Percentiles rank a stretch among this genome's conserved stretches.
Conservation (phyloP, 2,113 vertebrate genomes). For the Oreotrochilus melanogaster region DNA sequence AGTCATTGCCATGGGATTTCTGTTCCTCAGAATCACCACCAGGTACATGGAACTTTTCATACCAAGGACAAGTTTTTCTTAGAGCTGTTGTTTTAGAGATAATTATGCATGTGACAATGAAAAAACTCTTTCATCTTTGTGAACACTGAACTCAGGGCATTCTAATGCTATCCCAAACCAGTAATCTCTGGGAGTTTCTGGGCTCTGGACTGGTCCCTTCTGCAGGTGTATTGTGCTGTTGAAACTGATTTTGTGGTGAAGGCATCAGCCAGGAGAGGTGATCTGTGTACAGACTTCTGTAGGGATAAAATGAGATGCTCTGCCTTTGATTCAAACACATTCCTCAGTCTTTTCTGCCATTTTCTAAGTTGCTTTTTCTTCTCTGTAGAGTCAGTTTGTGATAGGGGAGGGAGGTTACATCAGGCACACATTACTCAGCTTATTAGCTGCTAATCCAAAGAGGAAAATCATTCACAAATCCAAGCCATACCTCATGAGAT, state of each 20-base stretch:
- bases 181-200: not conserved
- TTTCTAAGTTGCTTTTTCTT: not conserved
- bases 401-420: not conserved
- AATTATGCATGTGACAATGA: not conserved
- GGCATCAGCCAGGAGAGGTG: not conserved
- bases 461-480: not conserved
- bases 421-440: not conserved
- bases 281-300: not conserved
- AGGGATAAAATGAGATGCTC: not conserved
- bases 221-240: not conserved
- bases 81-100: not conserved
- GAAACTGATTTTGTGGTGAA: not conserved
- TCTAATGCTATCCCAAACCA: not conserved
- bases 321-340: not conserved
- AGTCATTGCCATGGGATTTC: conserved; percentile 1
- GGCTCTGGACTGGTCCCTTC: not conserved
- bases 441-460: not conserved
- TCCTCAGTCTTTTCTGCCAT: not conserved
- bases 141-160: not conserved
- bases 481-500: not conserved
- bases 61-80: not conserved
- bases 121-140: not conserved
- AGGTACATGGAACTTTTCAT: conserved; percentile 43
- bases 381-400: fast-evolving
- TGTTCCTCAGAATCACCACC: conserved; percentile 63